Base-by-base conservation (phyloP, 2,888 invertebrate species). In the Asteroscopus sphinx region DNA sequence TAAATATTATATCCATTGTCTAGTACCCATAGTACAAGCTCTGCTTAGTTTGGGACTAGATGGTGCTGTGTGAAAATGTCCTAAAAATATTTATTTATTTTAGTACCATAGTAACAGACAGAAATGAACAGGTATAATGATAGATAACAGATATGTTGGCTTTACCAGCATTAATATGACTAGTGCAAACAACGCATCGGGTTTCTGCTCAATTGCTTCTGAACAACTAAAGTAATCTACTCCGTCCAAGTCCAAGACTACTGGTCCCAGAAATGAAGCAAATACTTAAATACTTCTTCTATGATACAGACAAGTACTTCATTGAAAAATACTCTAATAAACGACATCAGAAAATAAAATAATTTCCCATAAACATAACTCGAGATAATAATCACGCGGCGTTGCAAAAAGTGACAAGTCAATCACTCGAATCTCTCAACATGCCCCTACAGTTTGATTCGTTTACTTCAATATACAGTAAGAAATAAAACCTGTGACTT, bases 401-500 rank as follows among this genome's bases (percentile, higher is more conserved):
- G 16, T 33, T 7, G 5, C 28, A 8, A 35, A 48, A 61, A 41
- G 6, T 15, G 5, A 9, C 36, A 51, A 46, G 15, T 65, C 53
- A 49, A 61, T 67, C 44, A 48, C 17, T 35, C 15, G 37, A 49
- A n/a, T 6, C 17, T 16, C 8, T 30, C 9, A 7, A 28, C 17
- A 16, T 30, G 16, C 40, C 36, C 21, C 16, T 26, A 3, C 35
- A 54, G 40, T 53, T 67, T 41, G 51, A 60, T 56, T 57, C 42
- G 35, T 62, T 68, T 49, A 47, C 57, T 47, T 41, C 45, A 54
- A 68, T 52, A 47, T 41, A 68, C 60, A 58, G 56, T 12, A 40
- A 53, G 37, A 41, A 48, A 52, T 64, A 66, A 57, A 59, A 48
- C 47, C 46, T 40, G 60, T 49, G 48, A 68, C 63, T 73, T 65